These are phyloP conservation scores for Amblyjoppa fuscipennis DNA, from an alignment of 2,888 invertebrate genomes.

Conservation along the genomic window DNA sequence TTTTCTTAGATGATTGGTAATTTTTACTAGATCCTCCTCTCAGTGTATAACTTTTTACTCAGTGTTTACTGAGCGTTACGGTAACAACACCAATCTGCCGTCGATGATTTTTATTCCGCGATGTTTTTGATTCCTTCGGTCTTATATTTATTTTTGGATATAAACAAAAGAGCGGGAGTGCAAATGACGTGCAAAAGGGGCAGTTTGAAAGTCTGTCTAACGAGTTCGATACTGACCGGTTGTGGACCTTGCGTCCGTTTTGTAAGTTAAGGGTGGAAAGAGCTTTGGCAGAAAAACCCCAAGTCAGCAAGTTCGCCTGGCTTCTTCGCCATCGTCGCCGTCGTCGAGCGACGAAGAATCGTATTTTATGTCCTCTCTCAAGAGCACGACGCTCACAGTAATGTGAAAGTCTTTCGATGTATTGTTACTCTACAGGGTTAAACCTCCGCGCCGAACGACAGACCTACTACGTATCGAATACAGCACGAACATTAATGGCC, in stretches of 20 bases:
- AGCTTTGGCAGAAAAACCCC: constrained; percentile 48
- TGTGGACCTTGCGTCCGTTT: background rate
- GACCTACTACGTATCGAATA: constrained; percentile 2
- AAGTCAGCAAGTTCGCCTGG: constrained; percentile 60
- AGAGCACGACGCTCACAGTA: constrained; percentile 40
- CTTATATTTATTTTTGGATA: background rate
- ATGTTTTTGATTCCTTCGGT: background rate
- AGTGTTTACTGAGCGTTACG: too few species aligned
- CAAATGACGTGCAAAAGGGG: background rate
- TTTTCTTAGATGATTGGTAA: too few species aligned
- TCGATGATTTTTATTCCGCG: background rate
- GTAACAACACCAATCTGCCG: background rate
- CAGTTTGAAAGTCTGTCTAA: background rate
- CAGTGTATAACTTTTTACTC: too few species aligned
- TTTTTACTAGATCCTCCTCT: too few species aligned
- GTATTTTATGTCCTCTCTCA: constrained; percentile 62
- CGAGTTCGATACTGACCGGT: background rate
- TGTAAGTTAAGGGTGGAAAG: constrained; percentile 35
- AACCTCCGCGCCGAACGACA: constrained; percentile 8
- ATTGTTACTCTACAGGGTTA: constrained; percentile 22
- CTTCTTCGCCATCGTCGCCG: constrained; percentile 12
- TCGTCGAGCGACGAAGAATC: constrained; percentile 37
- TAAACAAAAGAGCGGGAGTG: background rate
- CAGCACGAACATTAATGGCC: constrained; percentile 61
- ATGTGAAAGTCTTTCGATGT: constrained; percentile 39